Evolutionary conservation across 2,888 invertebrate species (phyloP), one percentile per base, ranked within the genome.

Genomic region (Dermolepida albohirtum): DNA sequence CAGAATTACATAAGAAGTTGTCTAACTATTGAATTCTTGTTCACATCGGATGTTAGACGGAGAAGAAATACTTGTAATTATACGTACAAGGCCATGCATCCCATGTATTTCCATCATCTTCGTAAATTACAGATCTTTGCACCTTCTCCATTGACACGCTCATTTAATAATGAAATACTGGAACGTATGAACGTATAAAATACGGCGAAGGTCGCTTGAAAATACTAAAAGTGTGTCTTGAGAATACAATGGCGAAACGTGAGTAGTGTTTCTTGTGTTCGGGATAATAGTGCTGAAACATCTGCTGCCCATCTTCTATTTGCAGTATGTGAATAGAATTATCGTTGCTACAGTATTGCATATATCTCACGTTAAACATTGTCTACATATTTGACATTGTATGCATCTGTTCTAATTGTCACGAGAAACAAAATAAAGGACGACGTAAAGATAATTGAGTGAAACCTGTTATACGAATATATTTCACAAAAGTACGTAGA

Each of bases 121-220:
- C 29, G 64, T 64, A 43, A 52, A 43, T 64, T 54, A 41, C 34
- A 52, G 54, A 64, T 64, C 44, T 43, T 41, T 52, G 54, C 64
- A 64, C 54, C 64, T 64, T 54, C 44, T 27, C 27, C 54, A 52
- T 43, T 64, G 44, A 64, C 52, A 64, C 47, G 52, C 41, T 64
- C 17, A 50, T 54, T 44, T 12, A 27, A 64, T 22, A 51, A 17
- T 17, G 41, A 64, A 50, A 50, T 39, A 22, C 40, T 40, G 12
- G 51, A 14, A 16, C 50, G 40, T 27, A 27, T 27, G 64, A 41
- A 51, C 64, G 34, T 52, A 52, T 43, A 41, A 44, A 47, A 34
- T 29, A 43, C 64, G 29, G 29, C 12, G 51, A 52, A 64, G 64
- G 64, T 64, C 54, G 54, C 8, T 14, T 27, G 34, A 64, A 50